Conservation (phyloP, 1,140 invertebrate species). For the Lepidurus packardi region DNA sequence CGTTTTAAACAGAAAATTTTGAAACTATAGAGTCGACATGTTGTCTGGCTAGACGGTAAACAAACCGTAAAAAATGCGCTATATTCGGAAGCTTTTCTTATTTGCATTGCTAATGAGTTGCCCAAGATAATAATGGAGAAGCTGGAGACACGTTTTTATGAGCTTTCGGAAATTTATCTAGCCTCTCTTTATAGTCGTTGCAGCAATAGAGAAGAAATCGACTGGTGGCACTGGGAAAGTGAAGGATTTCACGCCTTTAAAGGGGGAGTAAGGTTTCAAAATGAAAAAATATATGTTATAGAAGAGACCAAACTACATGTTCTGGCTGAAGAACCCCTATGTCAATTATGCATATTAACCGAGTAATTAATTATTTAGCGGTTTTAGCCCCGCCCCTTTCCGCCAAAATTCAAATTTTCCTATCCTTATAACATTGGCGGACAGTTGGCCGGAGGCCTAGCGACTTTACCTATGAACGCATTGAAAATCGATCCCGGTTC, state of each 20-base stretch:
- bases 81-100: neutral
- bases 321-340: too few relatives aligned
- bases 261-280: too few relatives aligned
- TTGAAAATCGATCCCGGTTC: too few relatives aligned
- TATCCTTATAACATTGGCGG: too few relatives aligned
- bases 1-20: neutral
- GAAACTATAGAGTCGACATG: neutral
- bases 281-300: too few relatives aligned
- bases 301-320: too few relatives aligned
- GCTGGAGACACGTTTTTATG: neutral
- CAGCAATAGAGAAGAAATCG: neutral
- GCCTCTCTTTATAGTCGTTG: neutral
- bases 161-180: neutral
- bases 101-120: neutral
- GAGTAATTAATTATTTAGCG: too few relatives aligned
- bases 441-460: too few relatives aligned
- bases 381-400: too few relatives aligned
- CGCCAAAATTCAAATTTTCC: too few relatives aligned
- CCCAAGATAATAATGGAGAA: neutral
- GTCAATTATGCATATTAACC: too few relatives aligned
- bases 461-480: too few relatives aligned
- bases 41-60: neutral
- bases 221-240: neutral
- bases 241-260: conserved; percentile 8
- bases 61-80: neutral